Base-by-base conservation (phyloP, 2,888 invertebrate genomes). In the Tuberolachnus salignus region DNA sequence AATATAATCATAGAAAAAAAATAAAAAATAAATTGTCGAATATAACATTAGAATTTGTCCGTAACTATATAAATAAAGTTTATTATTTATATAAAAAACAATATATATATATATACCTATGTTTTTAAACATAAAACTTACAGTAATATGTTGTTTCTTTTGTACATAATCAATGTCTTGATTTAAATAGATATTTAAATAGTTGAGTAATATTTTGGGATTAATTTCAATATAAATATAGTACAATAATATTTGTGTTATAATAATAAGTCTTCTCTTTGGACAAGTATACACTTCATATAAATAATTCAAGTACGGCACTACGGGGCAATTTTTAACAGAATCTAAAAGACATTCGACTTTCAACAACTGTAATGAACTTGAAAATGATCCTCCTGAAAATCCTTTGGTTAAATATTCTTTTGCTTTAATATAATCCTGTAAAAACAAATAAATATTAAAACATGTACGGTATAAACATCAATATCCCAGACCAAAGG, bases 131-230 rank as follows among this genome's bases (percentile, higher is more conserved):
- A 11, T 6, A 6, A 1, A 34, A 70, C 46, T 70, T 44, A 70
- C 70, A 70, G 1, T 44, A 21, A 70, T 44, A 23, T 70, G 44
- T 44, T 70, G 16, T 44, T 70, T 70, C 21, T 70, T 70, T 42
- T 70, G 57, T 57, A 44, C 19, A 44, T 44, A 21, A 44, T 57
- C 44, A 57, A 70, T 57, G n/a, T 70, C 44, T 57, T 44, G 8
- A 16, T 70, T 55, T 16, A 70, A 70, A 44, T 70, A 70, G 19
- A 11, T 9, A 21, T 57, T 6, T 44, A 70, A 70, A 57, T 42
- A 57, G n/a, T 57, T 16, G 4, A 70, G 42, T 44, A 70, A 57
- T n/a, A 44, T 6, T 57, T 19, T 44, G 14, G 55, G 21, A 21
- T 57, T 70, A 19, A 16, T 57, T 70, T 57, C 57, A 57, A 13